Evolutionary conservation across 2,797 vertebrate species (phyloP), one percentile per base, ranked within the genome.

Genomic region (Erpetoichthys calabaricus): DNA sequence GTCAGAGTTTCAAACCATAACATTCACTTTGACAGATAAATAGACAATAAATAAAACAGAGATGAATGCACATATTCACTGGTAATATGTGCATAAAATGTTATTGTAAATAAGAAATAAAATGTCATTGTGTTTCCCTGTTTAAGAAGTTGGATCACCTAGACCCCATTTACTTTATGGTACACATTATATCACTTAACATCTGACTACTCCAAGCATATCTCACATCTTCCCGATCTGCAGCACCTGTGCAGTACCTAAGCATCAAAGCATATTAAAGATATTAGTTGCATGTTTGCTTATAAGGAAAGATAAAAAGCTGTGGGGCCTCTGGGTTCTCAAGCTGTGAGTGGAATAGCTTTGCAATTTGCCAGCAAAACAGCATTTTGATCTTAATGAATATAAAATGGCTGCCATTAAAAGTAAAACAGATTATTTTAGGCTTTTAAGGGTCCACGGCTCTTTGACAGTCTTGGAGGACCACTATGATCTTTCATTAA

Each of bases 381-480:
- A 86, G 83, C 89, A 92, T 96, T 97, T 94, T 92, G 89, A 94
- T 93, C 87, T 90, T 92, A 96, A 97, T 94, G 91, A 97, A 95
- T 90, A 91, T 92, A 92, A 94, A 95, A 97, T 93, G 90, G 86
- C 84, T 88, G 84, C 91, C 88, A 94, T 95, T 94, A 97, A 89
- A 94, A 92, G 85, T 86, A 91, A 88, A 90, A 90, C 86, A 89
- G 90, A 92, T 94, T 92, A 93, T 89, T 91, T 90, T 83, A 83
- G 84, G 86, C 87, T 87, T 91, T 90, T 86, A 82, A 84, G 84
- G 83, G 84, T 80, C 82, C 80, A 84, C 76, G 81, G 86, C 85
- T 92, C 91, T 92, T 91, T 97, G 94, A 93, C 86, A 89, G 90
- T 91, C 88, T 94, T 92, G 86, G 91, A 95, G 90, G 91, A 90